Evolutionary conservation across 2,113 vertebrate species (phyloP).

Genomic region (Pachycephala philippinensis): DNA sequence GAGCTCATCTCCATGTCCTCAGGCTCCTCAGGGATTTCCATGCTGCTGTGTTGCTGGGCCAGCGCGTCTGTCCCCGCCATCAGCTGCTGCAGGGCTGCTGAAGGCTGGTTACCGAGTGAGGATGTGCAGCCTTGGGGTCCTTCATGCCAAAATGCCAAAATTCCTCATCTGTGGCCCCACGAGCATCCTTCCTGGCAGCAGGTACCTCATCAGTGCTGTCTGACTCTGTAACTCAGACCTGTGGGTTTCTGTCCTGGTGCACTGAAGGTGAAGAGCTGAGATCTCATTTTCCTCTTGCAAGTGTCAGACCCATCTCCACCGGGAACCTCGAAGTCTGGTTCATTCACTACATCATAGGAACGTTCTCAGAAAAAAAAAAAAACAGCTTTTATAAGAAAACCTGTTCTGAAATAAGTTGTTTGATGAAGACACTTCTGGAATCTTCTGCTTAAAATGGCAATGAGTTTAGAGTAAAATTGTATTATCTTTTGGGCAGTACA

Average conservation of each 20-base stretch:
- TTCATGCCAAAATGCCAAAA: neutral
- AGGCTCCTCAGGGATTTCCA: neutral
- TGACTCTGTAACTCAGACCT: neutral
- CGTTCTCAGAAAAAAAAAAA: neutral
- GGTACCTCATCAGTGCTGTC: accelerated
- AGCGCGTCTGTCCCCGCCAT: neutral
- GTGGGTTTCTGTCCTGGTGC: neutral
- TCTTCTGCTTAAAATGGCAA: neutral
- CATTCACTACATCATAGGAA: neutral
- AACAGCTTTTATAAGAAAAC: neutral
- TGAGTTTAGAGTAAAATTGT: neutral
- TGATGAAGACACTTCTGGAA: neutral
- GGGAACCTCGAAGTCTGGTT: neutral
- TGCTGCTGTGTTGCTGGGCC: neutral
- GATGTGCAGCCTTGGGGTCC: neutral
- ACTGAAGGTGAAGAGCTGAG: neutral
- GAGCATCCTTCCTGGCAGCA: neutral
- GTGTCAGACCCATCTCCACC: neutral
- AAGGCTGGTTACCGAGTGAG: neutral
- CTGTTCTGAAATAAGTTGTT: neutral
- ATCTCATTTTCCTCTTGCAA: neutral
- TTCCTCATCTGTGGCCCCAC: neutral
- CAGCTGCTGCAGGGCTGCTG: neutral
- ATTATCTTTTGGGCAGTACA: neutral
- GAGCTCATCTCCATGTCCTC: neutral